A percentile compares a stretch with the other conserved stretches of the same genome.
Conservation (phyloP, 1,140 invertebrate species). For the Eubasilissa regina region DNA sequence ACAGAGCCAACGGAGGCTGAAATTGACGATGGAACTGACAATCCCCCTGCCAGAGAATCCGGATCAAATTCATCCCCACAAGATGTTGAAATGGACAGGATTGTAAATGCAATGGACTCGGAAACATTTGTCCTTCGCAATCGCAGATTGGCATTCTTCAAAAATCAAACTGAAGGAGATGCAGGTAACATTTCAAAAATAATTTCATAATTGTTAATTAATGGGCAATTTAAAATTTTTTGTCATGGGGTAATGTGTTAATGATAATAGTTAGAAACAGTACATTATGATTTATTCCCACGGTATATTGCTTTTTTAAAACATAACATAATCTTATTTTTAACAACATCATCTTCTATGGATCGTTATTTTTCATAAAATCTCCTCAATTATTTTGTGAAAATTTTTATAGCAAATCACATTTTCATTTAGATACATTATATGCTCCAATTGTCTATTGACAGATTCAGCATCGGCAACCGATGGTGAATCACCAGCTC, state of each 20-base stretch:
- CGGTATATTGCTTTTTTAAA: too few relatives aligned
- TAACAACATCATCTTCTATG: too few relatives aligned
- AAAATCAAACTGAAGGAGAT: constrained; percentile 39
- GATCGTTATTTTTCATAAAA: too few relatives aligned
- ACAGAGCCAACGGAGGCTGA: background rate
- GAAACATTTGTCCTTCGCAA: constrained; percentile 63
- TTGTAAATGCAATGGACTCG: constrained; percentile 74
- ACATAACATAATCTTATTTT: too few relatives aligned
- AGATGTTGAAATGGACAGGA: constrained; percentile 70
- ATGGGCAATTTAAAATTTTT: too few relatives aligned
- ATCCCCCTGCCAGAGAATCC: background rate
- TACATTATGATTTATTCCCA: too few relatives aligned
- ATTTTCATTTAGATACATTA: too few relatives aligned
- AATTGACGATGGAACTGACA: background rate
- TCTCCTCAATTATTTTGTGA: too few relatives aligned
- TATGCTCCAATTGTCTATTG: background rate
- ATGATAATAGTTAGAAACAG: background rate
- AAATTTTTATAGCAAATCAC: too few relatives aligned
- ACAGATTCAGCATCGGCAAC: background rate
- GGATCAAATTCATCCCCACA: constrained; percentile 62
- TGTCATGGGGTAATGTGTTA: background rate
- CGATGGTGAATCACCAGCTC: background rate
- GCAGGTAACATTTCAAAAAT: constrained; percentile 14
- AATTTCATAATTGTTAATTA: background rate
- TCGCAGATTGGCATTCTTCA: constrained; percentile 63